Evolutionary conservation across 2,113 vertebrate genomes (phyloP), one percentile per base, ranked within the genome.

Genomic region (Felis chaus): DNA sequence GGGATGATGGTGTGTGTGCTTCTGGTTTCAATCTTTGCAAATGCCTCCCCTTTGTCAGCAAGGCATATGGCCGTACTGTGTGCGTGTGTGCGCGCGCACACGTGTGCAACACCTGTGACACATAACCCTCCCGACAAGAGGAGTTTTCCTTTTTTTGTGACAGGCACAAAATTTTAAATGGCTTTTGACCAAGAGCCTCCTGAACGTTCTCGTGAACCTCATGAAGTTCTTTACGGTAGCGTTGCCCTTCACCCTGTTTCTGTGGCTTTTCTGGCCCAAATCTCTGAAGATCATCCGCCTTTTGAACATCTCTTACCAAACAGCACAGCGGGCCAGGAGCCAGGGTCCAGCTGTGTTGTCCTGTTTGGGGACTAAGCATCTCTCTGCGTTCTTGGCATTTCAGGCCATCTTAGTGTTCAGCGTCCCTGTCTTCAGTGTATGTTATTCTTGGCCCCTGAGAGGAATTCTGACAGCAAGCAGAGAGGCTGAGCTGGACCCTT

Each of bases 261-360:
- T 68, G 25, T 39, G 23, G 41, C 89, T 91, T 76, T 68, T 83
- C 71, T n/a, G 63, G 18, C 65, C 18, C 55, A 48, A 36, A 6
- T 8, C 16, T 2, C 21, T 8, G 53, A 23, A 18, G 53, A 36
- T 3, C 21, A 7, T 65, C 18, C 0, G 71, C 57, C 45, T 33
- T 36, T 73, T 57, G 27, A 31, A 31, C 14, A 25, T 41, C 55
- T 41, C 39, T 76, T 14, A 7, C 18, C 48, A 19, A 57, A 36
- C 0, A 73, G 45, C 31, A 3, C 4, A 1, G 50, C 19, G 4
- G 33, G 5, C 87, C 53, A 45, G 9, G 12, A 74, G 50, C 78
- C 50, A 0, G 0, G 3, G 61, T 7, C 31, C 2, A 2, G 19
- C 68, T 7, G 0, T 0, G 0, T 21, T 7, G 23, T 53, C 50